Base-by-base conservation (phyloP, 1,140 invertebrate genomes). In the Campoletis sonorensis region DNA sequence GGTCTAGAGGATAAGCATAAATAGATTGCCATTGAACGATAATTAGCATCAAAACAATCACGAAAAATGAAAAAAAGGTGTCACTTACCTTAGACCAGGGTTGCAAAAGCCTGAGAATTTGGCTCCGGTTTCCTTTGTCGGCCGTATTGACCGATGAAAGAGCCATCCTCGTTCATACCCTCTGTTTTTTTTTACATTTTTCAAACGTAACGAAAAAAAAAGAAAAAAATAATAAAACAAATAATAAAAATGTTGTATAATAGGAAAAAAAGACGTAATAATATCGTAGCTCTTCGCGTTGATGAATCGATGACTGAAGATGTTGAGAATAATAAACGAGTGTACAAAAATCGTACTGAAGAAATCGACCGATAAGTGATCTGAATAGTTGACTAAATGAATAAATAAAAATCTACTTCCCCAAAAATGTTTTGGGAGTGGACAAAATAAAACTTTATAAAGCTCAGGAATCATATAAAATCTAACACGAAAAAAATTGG, bases 91-190 rank as follows among this genome's bases (percentile, higher is more conserved):
- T 94, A 96, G 84, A 96, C 96, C 91, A 96, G 93, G 84, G 96
- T 96, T 82, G 95, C 95, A 93, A 96, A 96, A 86, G 95, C 95
- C 91, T 95, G 95, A 82, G 96, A 96, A 88, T 95, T 95, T 83
- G 95, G 95, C 91, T 96, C 96, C 54, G 92, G 93, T 88, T 93
- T 93, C 90, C 95, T 94, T 90, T 96, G 95, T 87, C 95, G 95
- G 86, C 97, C 97, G 93, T 98, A 98, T 92, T 97, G 96, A 86
- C 98, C 98, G 93, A 99, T 99, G 94, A 99, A 99, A 85, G 98
- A 99, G 84, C 98, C 98, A 93, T 99, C 98, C 94, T 99, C 98
- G 94, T 98, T 98, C 96, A 99, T 97, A 92, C 96, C 97, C 93
- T 96, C 95, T 95, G 93, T 84, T 84, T 88, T 75, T 95, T 93